A percentile compares a stretch with the other conserved stretches of the same genome.
Evolutionary conservation across 2,888 invertebrate species (phyloP).

Genomic region (Chymomyza fuscimana): DNA sequence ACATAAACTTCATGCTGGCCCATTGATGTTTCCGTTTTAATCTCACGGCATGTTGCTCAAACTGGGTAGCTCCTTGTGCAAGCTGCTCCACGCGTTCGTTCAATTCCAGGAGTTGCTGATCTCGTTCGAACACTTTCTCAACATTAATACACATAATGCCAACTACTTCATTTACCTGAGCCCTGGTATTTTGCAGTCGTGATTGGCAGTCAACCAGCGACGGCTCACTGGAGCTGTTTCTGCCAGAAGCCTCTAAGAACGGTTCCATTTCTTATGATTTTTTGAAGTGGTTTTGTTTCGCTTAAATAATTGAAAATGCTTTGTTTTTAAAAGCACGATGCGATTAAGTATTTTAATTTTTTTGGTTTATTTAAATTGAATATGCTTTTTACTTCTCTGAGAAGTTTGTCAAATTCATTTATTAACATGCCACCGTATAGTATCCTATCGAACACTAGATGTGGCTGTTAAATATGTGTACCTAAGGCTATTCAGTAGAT

Average conservation of each 20-base stretch:
- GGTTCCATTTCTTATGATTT: slow-evolving; percentile 37
- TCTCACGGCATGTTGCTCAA: slow-evolving; percentile 97
- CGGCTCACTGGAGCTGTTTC: slow-evolving; percentile 9
- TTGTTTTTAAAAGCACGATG: slow-evolving; percentile 13
- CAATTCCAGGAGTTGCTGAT: slow-evolving; percentile 95
- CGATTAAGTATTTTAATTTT: neutral
- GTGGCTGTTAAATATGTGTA: neutral
- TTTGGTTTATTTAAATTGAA: neutral
- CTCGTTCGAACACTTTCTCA: slow-evolving; percentile 97
- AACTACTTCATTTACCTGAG: slow-evolving; percentile 87
- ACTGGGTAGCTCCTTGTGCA: slow-evolving; percentile 96
- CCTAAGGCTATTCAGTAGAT: neutral
- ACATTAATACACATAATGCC: slow-evolving; percentile 98
- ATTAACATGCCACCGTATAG: neutral
- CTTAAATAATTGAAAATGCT: neutral
- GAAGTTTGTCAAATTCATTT: neutral
- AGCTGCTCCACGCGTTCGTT: slow-evolving; percentile 97
- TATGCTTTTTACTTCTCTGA: neutral
- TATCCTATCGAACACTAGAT: too few species aligned
- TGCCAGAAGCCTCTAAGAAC: slow-evolving; percentile 60
- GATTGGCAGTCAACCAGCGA: slow-evolving; percentile 73
- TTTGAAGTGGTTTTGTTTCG: slow-evolving; percentile 17
- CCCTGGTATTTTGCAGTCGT: slow-evolving; percentile 82
- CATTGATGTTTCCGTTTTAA: slow-evolving; percentile 98
- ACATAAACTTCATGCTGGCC: slow-evolving; percentile 98